Evolutionary conservation across 2,113 vertebrate species (phyloP), one percentile per base, ranked within the genome.

Genomic region (Eptesicus fuscus): DNA sequence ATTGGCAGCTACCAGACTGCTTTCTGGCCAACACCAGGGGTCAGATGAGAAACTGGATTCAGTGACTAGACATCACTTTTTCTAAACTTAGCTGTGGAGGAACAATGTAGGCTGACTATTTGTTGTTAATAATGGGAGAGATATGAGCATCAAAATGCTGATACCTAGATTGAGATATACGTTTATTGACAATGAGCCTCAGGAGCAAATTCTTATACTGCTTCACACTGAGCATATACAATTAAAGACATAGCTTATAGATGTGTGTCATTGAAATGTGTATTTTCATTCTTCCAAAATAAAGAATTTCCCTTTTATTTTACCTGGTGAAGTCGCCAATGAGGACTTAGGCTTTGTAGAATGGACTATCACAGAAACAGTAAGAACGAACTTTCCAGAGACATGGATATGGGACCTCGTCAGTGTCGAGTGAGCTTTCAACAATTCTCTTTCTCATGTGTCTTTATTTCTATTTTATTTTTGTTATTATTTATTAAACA

Each of bases 341-440:
- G 3, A 77, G 9, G 37, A 69, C 63, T 17, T 44, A 70, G 18
- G 14, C 56, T 40, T 23, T 14, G 20, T 25, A 37, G 71, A 94
- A 53, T 1, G 7, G 4, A 0, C 35, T 91, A 0, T 44, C 20
- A 17, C 20, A 37, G 96, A 97, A 82, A 98, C 92, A 2, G 35
- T 99, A 40, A 98, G 99, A n/a, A 98, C 97, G 9, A 98, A 98
- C 79, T 99, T 99, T 93, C 99, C 99, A 0, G 99, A 99, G 97
- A 99, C 99, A 0, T 99, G 99, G 99, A 98, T 99, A 49, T 99
- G 99, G 99, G 96, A 99, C 28, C 96, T 99, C 10, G 28, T 99
- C 83, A 91, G 96, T 51, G 93, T 98, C 0, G 95, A 99, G 99
- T 99, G 70, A 99, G 97, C 65, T 47, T 69, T 63, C 23, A 69